These are phyloP conservation scores for Ardeotis arabs DNA, from an alignment of 2,113 vertebrate genomes.

Conservation along the genomic window DNA sequence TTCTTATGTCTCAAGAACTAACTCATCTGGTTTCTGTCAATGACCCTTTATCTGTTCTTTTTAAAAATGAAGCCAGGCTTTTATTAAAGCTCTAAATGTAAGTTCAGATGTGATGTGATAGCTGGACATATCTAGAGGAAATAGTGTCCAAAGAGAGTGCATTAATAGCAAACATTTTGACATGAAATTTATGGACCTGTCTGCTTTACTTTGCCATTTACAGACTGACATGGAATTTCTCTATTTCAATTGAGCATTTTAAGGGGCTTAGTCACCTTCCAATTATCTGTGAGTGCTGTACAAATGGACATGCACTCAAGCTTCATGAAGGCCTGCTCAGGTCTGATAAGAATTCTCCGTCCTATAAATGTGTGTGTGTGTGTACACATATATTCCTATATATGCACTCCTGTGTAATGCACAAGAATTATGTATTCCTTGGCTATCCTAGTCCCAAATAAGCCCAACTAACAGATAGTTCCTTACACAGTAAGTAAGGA, in stretches of 20 bases:
- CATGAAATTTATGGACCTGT: slow-evolving; percentile 13
- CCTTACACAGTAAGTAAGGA: neutral
- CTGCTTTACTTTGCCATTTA: slow-evolving; percentile 12
- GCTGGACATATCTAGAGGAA: neutral
- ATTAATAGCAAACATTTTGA: slow-evolving; percentile 4
- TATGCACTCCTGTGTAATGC: neutral
- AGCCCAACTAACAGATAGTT: neutral
- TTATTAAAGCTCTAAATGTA: neutral
- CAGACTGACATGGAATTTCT: neutral
- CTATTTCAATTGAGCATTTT: neutral
- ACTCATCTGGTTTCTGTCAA: slow-evolving; percentile 21
- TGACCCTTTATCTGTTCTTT: neutral
- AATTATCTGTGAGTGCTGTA: neutral
- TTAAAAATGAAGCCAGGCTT: neutral
- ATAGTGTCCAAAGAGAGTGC: neutral
- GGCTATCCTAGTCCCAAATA: neutral
- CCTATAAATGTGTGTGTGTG: neutral
- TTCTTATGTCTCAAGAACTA: neutral
- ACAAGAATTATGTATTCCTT: neutral
- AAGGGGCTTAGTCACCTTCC: neutral
- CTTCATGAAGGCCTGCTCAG: neutral
- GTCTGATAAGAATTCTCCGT: neutral
- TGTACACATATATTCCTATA: neutral
- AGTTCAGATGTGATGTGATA: neutral
- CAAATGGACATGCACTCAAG: neutral